Base-by-base conservation (phyloP, 2,888 invertebrate genomes). In the Euplagia quadripunctaria region DNA sequence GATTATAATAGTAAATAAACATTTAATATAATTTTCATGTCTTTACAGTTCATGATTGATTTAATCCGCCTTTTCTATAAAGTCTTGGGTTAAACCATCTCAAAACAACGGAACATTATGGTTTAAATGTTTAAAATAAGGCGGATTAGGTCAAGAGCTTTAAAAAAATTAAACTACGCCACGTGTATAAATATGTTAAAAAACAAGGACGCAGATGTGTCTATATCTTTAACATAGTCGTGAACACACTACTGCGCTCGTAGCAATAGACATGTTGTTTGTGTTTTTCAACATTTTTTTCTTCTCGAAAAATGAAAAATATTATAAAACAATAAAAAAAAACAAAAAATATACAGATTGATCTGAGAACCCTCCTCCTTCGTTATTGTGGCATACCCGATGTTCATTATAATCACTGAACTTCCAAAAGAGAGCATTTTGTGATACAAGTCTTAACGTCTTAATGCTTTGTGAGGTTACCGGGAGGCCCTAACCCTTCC, bases 1-100 rank as follows among this genome's bases (percentile, higher is more conserved):
- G 81, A 67, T 42, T 61, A 14, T 14, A 42, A 73, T 52, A 73
- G 68, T 67, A 67, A 78, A 74, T 71, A 70, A 31, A 31, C 43
- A 46, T 65, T 71, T 67, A 69, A 80, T 72, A 71, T 71, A 41
- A 68, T 69, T 43, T 58, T 31, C 7, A 43, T 64, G 42, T n/a
- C 20, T 64, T n/a, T 68, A 71, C 41, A 70, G 4, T 31, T 31
- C 61, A 61, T 31, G 61, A 14, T 31, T 61, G 7, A 5, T 5
- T 31, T 61, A 12, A 14, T 12, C 31, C 14, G 20, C 31, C 31
- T 31, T 20, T 4, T 31, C 8, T 9, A 20, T 31, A 12, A 58
- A 58, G 8, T 55, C 9, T n/a, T 9, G 17, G 3, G 7, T 0
- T n/a, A 55, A n/a, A 9, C 52, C 3, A 11, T 17, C 4, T 8